phyloP scores from a whole-genome alignment of 2,113 vertebrate species.

The Bos javanicus region DNA sequence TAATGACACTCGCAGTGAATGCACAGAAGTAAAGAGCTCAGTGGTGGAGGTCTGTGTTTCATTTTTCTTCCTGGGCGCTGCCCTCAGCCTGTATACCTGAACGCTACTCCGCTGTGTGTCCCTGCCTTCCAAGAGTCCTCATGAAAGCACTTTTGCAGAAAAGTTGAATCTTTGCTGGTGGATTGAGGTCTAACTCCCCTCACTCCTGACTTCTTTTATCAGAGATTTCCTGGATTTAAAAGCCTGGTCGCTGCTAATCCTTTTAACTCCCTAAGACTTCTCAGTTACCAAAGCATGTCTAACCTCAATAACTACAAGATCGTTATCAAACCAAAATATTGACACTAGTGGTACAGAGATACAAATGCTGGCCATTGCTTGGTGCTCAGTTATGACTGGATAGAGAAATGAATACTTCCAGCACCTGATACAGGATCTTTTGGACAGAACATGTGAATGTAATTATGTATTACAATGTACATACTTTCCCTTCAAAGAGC shows the following conservation, averaged over 20 bases:
- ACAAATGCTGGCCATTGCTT: background rate
- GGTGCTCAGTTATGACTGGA: background rate
- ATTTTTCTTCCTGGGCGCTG: background rate
- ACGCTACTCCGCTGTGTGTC: background rate
- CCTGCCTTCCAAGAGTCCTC: background rate
- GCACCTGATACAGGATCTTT: background rate
- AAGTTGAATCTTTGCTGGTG: background rate
- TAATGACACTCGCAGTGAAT: background rate
- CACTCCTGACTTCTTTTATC: background rate
- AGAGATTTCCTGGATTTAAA: background rate
- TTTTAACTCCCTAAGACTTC: background rate
- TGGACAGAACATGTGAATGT: background rate
- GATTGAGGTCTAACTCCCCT: background rate
- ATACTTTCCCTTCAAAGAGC: conserved; percentile 10
- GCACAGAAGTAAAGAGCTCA: background rate
- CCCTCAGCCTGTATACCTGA: background rate
- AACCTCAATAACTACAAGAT: background rate
- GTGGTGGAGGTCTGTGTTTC: background rate
- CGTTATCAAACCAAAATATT: background rate
- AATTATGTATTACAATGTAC: background rate
- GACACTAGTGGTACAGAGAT: background rate
- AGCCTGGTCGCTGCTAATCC: background rate
- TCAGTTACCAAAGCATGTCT: background rate
- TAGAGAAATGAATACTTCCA: background rate
- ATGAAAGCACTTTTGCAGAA: background rate